Evolutionary conservation across 2,797 vertebrate genomes (phyloP), one percentile per base, ranked within the genome.

Genomic region (Urosaurus nigricauda): DNA sequence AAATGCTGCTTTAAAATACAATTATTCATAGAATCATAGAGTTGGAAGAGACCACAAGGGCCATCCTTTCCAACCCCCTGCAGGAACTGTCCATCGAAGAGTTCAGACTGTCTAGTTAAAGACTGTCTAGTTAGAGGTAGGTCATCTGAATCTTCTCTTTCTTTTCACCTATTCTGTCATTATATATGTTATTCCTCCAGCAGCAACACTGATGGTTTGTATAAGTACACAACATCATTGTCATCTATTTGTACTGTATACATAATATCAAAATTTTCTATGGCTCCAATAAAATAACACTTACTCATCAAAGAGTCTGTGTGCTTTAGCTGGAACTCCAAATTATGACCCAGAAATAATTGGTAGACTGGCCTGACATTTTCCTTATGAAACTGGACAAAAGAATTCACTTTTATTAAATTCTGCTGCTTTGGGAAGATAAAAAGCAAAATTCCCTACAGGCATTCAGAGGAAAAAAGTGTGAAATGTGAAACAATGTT

Each of bases 321-420:
- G 4, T 73, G 29, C 7, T 80, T 71, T 43, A 63, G 29, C 2
- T 81, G 13, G 8, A 26, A 80, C 74, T 86, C 79, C 58, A 81
- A 82, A 73, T 85, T 53, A 82, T 51, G 63, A 58, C 35, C 35
- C 29, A 70, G 71, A 86, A 86, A 24, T 83, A 86, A 90, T 71
- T 47, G 13, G 71, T 78, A 83, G 26, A 58, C 37, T 56, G 37
- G 68, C 71, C 43, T 58, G 19, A 83, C 74, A 75, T 84, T 83
- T 68, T 86, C 32, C 16, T 51, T 81, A 74, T 75, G 37, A 58
- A 86, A 82, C 32, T n/a, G n/a, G 53, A 63, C n/a, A 86, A 85
- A 84, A 75, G 43, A 40, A 17, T 86, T 82, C 37, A 65, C 85
- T 74, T 87, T 80, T 81, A 82, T 53, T 78, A 83, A 82, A 86